Conservation (phyloP, 2,113 vertebrate genomes). For the Alaudala cheleensis region DNA sequence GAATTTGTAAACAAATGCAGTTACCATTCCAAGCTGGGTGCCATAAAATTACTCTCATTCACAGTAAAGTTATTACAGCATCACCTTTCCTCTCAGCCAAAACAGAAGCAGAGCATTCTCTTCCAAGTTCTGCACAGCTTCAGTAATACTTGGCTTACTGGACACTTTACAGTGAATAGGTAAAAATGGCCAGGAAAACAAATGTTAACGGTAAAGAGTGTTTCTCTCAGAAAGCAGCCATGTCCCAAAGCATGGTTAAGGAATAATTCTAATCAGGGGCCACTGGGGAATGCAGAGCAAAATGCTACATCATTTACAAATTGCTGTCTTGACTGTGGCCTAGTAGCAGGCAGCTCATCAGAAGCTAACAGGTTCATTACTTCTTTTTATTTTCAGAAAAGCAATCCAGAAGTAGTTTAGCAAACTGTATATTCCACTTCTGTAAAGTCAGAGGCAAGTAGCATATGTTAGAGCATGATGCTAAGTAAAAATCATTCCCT, state of each 20-base stretch:
- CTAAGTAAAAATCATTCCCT: not conserved
- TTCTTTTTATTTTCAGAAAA: not conserved
- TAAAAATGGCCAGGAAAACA: not conserved
- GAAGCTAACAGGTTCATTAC: not conserved
- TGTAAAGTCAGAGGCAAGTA: not conserved
- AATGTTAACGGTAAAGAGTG: not conserved
- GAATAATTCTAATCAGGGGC: rapidly evolving
- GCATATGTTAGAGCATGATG: rapidly evolving
- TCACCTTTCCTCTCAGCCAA: not conserved
- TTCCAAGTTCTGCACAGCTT: not conserved
- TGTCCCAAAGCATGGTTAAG: not conserved
- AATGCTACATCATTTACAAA: not conserved
- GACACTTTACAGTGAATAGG: not conserved
- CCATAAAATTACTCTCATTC: not conserved
- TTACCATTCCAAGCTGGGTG: not conserved
- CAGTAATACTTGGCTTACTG: not conserved
- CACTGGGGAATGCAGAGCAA: not conserved
- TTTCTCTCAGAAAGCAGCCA: not conserved
- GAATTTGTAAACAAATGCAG: not conserved
- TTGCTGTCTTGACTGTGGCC: not conserved
- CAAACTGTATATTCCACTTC: not conserved
- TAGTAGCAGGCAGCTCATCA: not conserved
- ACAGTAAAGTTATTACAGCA: not conserved
- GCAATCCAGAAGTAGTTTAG: not conserved
- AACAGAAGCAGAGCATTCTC: not conserved